Percentiles rank a stretch among this genome's conserved stretches.
phyloP scores from a whole-genome alignment of 1,140 invertebrate species.

The Cotesia typhae region DNA sequence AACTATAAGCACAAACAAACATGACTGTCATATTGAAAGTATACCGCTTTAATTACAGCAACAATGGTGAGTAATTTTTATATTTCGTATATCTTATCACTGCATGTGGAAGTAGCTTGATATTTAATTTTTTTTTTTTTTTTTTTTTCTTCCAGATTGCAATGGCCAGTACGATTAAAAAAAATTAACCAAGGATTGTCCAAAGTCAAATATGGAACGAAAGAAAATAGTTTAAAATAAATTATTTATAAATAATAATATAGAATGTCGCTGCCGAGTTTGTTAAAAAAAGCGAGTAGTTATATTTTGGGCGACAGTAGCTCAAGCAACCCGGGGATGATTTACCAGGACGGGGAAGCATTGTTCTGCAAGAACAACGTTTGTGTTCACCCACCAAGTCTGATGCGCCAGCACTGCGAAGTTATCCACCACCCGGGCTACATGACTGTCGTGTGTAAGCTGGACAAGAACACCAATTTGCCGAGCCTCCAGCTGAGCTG shows the following conservation, averaged over 20 bases:
- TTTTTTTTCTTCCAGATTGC: neutral
- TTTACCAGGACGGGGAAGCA: constrained; percentile 83
- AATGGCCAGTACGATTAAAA: neutral
- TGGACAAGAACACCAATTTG: constrained; percentile 76
- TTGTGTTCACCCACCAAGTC: constrained; percentile 90
- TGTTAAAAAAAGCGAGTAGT: constrained; percentile 79
- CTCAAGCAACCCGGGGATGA: constrained; percentile 51
- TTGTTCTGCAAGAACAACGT: constrained; percentile 93
- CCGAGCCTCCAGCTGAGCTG: constrained; percentile 90
- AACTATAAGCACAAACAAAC: no score
- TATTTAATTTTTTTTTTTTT: neutral
- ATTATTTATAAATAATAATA: constrained; percentile 21
- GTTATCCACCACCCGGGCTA: constrained; percentile 92
- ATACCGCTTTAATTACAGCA: no score
- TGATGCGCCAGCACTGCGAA: constrained; percentile 80
- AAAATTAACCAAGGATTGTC: neutral
- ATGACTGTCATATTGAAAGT: no score
- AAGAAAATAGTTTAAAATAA: neutral
- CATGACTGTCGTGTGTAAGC: constrained; percentile 83
- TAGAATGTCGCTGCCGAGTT: constrained; percentile 77
- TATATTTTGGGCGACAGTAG: constrained; percentile 78
- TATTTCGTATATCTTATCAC: no score
- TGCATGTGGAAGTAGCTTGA: neutral
- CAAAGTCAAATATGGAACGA: constrained; percentile 6
- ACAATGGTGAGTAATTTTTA: no score